phyloP scores from a whole-genome alignment of 2,797 vertebrate species.

The Gambelia wislizenii region DNA sequence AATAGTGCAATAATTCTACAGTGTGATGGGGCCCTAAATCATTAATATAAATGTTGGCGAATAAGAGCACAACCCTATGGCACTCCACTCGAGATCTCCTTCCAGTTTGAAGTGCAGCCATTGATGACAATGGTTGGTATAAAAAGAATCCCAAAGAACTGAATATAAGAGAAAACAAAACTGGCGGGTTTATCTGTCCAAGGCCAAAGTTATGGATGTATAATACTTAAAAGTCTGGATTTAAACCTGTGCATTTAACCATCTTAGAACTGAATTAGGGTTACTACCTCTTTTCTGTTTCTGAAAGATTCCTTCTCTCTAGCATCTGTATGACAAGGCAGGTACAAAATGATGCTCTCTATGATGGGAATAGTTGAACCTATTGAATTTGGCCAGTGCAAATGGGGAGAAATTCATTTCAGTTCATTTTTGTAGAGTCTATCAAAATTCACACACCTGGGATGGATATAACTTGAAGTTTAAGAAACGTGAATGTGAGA shows the following conservation, averaged over 20 bases:
- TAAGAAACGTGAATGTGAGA: background rate
- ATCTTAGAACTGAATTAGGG: background rate
- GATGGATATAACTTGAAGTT: background rate
- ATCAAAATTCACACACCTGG: background rate
- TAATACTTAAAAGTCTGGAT: background rate
- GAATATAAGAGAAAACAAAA: background rate
- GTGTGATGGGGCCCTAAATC: no score
- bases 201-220: background rate
- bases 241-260: background rate
- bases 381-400: background rate
- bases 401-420: background rate
- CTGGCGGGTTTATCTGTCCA: no score
- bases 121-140: no score
- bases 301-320: background rate
- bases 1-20: no score
- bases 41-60: no score
- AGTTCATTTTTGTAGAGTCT: background rate
- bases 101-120: no score
- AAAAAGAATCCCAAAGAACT: background rate
- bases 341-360: background rate
- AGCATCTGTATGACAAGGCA: background rate
- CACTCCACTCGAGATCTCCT: no score
- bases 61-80: no score
- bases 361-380: background rate
- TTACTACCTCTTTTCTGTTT: background rate